phyloP scores from a whole-genome alignment of 2,888 invertebrate species.

The Agrochola lychnidis region DNA sequence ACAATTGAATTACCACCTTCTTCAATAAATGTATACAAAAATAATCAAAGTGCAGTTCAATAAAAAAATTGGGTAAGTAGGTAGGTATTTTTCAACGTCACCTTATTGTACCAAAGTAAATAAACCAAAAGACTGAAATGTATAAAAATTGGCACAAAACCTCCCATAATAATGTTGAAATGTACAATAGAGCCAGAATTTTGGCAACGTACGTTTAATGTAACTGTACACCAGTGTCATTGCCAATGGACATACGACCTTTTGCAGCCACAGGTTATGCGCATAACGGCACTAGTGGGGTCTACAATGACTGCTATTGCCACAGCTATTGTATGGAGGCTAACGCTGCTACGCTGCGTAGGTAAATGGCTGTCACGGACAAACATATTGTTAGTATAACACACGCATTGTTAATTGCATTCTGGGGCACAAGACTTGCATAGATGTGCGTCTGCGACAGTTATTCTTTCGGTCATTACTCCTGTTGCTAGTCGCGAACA shows the following conservation, averaged over 20 bases:
- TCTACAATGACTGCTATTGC: conserved; percentile 63
- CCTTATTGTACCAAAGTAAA: background rate
- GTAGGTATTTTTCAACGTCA: no score
- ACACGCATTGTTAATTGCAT: conserved; percentile 74
- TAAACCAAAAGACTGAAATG: conserved; percentile 4
- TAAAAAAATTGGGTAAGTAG: background rate
- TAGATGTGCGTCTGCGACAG: conserved; percentile 51
- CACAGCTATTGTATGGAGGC: conserved; percentile 55
- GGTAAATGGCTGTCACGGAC: conserved; percentile 68
- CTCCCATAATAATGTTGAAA: conserved; percentile 8
- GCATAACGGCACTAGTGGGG: conserved; percentile 61
- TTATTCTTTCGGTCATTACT: conserved; percentile 61
- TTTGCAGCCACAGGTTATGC: conserved; percentile 49
- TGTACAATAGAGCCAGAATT: conserved; percentile 27
- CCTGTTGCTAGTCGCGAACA: conserved; percentile 46
- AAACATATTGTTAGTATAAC: conserved; percentile 73
- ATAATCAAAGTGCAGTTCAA: background rate
- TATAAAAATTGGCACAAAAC: conserved; percentile 12
- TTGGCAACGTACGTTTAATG: conserved; percentile 53
- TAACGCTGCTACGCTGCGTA: conserved; percentile 56
- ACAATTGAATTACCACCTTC: background rate
- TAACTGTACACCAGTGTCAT: conserved; percentile 59
- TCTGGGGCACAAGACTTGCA: conserved; percentile 53
- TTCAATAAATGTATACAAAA: background rate
- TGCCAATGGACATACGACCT: conserved; percentile 59